phyloP scores from a whole-genome alignment of 2,797 vertebrate species.

The Euphonia xanthogaster region DNA sequence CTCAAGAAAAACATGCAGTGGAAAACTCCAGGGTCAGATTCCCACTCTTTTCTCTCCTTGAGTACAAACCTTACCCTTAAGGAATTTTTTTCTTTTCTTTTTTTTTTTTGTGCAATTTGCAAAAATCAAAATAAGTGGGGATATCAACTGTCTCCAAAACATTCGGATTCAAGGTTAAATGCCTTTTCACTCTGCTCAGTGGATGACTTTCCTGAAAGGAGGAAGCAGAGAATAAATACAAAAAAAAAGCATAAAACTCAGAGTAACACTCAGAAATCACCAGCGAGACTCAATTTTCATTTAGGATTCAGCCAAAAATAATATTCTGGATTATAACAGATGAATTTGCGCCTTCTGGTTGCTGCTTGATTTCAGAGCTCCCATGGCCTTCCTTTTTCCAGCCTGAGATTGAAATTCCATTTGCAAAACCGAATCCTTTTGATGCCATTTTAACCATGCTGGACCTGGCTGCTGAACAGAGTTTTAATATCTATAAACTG shows the following conservation, averaged over 20 bases:
- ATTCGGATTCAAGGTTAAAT: background rate
- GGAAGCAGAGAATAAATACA: background rate
- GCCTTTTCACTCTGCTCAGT: background rate
- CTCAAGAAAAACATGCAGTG: background rate
- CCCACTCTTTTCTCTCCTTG: background rate
- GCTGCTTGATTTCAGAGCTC: background rate
- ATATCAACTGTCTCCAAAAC: background rate
- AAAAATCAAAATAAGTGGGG: background rate
- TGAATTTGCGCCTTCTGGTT: background rate
- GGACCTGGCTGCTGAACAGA: background rate
- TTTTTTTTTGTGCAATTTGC: background rate
- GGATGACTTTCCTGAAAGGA: background rate
- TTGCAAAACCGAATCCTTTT: background rate
- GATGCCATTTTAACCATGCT: background rate
- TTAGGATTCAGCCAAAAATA: background rate
- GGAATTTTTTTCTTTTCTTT: background rate
- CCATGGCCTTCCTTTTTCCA: background rate
- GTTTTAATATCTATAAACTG: background rate
- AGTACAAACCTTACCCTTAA: background rate
- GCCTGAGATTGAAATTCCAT: background rate
- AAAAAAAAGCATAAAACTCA: background rate
- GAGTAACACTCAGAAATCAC: background rate
- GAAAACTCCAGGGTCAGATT: background rate
- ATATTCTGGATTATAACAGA: background rate
- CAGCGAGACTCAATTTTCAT: background rate